Percentiles rank a stretch among this genome's conserved stretches.
phyloP scores from a whole-genome alignment of 2,888 invertebrate genomes.

The Penaeus monodon region DNA sequence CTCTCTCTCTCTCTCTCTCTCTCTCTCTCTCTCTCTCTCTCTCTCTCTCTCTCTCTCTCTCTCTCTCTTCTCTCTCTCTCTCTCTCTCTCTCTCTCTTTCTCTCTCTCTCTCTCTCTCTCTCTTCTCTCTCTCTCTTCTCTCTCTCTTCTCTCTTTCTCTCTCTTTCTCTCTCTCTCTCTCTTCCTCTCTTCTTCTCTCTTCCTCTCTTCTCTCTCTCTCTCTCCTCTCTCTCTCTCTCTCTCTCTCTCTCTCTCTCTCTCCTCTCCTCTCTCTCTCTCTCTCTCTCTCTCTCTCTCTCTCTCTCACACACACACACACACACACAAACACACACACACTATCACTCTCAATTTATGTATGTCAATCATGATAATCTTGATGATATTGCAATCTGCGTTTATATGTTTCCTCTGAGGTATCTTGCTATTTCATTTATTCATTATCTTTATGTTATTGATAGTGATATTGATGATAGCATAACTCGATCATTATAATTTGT shows the following conservation, averaged over 20 bases:
- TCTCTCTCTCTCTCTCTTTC: background rate
- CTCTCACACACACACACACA: too few species aligned
- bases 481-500: too few species aligned
- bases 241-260: background rate
- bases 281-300: background rate
- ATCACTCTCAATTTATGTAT: background rate
- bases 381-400: too few species aligned
- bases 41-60: background rate
- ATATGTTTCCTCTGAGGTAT: too few species aligned
- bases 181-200: background rate
- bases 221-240: background rate
- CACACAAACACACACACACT: too few species aligned
- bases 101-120: background rate
- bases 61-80: background rate
- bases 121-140: too few species aligned
- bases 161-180: background rate
- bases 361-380: background rate
- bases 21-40: background rate
- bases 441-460: too few species aligned
- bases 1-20: background rate
- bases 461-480: too few species aligned
- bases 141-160: background rate
- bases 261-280: background rate
- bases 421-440: too few species aligned
- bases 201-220: background rate